Evolutionary conservation across 2,888 invertebrate species (phyloP).

Genomic region (Chalcis sispes): DNA sequence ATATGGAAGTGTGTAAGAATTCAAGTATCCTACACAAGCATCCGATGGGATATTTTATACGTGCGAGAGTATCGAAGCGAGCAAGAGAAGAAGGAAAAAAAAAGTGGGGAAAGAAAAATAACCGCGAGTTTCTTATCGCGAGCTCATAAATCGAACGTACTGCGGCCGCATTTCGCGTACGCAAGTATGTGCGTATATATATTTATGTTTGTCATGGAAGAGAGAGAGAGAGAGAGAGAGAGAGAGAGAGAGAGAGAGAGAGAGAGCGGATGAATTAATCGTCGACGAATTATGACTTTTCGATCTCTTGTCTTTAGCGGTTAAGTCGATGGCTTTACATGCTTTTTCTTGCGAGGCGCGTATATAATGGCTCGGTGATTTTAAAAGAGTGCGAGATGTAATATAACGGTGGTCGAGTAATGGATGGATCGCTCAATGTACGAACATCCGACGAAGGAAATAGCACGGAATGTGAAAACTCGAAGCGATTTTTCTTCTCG

Average conservation of each 20-base stretch:
- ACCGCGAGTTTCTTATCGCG: slow-evolving; percentile 29
- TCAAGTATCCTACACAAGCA: slow-evolving; percentile 64
- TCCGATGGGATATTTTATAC: not conserved
- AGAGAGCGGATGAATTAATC: slow-evolving; percentile 25
- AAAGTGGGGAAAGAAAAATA: too few relatives aligned
- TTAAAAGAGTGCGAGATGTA: slow-evolving; percentile 4
- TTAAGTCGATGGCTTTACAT: too few relatives aligned
- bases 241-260: too few relatives aligned
- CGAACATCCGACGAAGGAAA: slow-evolving; percentile 12
- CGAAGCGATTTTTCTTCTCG: too few relatives aligned
- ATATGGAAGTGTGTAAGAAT: slow-evolving; percentile 64
- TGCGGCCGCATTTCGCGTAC: not conserved
- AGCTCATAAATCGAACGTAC: slow-evolving; percentile 35
- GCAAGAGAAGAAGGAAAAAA: too few relatives aligned
- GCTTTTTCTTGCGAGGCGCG: too few relatives aligned
- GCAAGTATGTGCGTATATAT: not conserved
- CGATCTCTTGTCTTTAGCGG: not conserved
- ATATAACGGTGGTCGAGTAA: too few relatives aligned
- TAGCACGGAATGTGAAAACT: slow-evolving; percentile 5
- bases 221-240: too few relatives aligned
- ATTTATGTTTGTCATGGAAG: too few relatives aligned
- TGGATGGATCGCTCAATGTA: not conserved
- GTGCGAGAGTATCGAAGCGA: not conserved
- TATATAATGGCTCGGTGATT: not conserved
- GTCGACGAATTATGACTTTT: slow-evolving; percentile 33